Base-by-base conservation (phyloP, 2,888 invertebrate species). In the Thumatha senex region DNA sequence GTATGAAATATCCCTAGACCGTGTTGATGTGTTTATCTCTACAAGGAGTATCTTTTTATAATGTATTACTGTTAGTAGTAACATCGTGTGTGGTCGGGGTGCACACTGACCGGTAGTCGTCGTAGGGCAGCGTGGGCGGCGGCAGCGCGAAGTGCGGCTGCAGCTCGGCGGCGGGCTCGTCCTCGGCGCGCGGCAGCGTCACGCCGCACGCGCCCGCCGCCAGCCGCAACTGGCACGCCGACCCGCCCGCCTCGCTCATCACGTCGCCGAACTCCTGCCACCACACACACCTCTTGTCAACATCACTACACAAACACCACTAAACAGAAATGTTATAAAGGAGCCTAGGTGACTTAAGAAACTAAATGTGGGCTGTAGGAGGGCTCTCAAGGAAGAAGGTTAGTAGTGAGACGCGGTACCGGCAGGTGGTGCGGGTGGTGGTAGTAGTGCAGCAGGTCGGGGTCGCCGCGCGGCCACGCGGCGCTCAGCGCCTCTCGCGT, bases 401-500 rank as follows among this genome's bases (percentile, higher is more conserved):
- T n/a, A n/a, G n/a, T n/a, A n/a, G n/a, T n/a, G n/a, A n/a, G n/a
- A n/a, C n/a, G n/a, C n/a, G 9, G 45, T 58, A 80, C 82, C 58
- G 76, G 56, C 13, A 73, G 62, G n/a, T 83, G 82, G 24, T 64
- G 67, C 40, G 76, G 80, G 57, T 78, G 76, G 44, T 76, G 77
- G 13, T 51, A 48, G 30, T 53, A 24, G 52, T 39, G 39, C 18
- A 18, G 31, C 8, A 10, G 31, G 54, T 72, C 79, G 47, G 72
- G 76, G 58, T 82, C 76, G 47, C 70, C 72, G 42, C 72, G 71
- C 58, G 69, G 79, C 88, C 84, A 89, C 76, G 87, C 89, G 10
- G 83, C 80, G 43, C 78, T 72, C 54, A 89, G 84, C 62, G 85
- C 89, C 66, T 87, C 86, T 75, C 87, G 89, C 43, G 91, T 77